Base-by-base conservation (phyloP, 1,140 invertebrate species). In the Contarinia nasturtii region DNA sequence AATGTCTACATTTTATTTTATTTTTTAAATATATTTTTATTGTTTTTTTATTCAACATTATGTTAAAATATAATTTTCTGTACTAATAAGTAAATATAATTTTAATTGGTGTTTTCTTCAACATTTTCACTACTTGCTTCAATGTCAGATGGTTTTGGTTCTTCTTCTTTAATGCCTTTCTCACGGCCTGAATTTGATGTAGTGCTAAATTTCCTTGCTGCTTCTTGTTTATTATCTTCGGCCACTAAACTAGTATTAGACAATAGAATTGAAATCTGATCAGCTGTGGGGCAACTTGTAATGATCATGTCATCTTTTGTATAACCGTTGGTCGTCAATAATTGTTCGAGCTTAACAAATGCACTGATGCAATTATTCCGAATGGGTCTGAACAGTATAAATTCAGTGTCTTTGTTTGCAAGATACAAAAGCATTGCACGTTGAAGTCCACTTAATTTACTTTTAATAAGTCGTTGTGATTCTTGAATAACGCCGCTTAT, bases 341-440 rank as follows among this genome's bases (percentile, higher is more conserved):
- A 62, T 59, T 90, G 84, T 49, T 80, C 77, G 18, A 95, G 57
- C 64, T 88, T 82, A 12, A 86, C 77, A 62, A 91, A 94, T 22
- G 74, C 74, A 44, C 79, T 84, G 12, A 91, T 80, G 4, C 95
- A 76, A 55, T 90, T 90, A 59, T 90, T 91, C 79, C 86, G 83
- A 33, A 96, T 85, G 7, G 91, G 92, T 48, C 89, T 74, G 55
- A 95, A 94, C 1, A 97, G 70, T 59, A 96, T 95, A 54, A 88
- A 89, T 62, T 97, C 91, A 0, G 93, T 97, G 65, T 96, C 92
- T 52, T 80, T 77, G 68, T 96, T 97, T n/a, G 91, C 86, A 15
- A 97, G 67, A 65, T 97, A 97, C 0, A 97, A 69, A 53, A 89
- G 80, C 88, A 97, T 91, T 7, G 82, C 84, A 1, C 80, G 73